phyloP scores from a whole-genome alignment of 2,888 invertebrate species.

The Odontomyia ornata region DNA sequence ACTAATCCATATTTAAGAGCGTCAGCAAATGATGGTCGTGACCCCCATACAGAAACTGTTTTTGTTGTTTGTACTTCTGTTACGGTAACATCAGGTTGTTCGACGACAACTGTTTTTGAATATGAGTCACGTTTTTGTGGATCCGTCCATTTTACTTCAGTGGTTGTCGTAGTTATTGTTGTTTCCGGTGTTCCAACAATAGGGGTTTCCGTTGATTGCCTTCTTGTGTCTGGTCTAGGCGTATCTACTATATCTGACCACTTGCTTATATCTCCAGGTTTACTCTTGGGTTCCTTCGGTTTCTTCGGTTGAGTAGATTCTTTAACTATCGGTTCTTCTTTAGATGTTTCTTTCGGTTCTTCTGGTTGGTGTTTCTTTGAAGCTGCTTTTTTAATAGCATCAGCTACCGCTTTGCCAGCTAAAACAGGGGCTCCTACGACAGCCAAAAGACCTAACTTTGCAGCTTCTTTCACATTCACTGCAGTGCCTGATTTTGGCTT shows the following conservation, averaged over 20 bases:
- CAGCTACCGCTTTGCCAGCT: slow-evolving; percentile 85
- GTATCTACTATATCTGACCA: too few species aligned
- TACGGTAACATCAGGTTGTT: not conserved
- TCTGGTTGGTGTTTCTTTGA: too few species aligned
- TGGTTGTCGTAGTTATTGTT: not conserved
- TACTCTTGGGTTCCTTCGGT: too few species aligned
- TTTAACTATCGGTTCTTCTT: too few species aligned
- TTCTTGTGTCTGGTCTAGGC: too few species aligned
- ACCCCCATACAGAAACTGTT: not conserved
- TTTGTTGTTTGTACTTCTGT: too few species aligned
- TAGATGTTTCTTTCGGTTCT: too few species aligned
- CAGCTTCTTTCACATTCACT: slow-evolving; percentile 74
- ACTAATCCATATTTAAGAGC: slow-evolving; percentile 74
- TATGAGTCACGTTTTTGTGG: not conserved
- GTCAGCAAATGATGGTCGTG: slow-evolving; percentile 69
- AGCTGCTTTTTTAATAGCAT: slow-evolving; percentile 74
- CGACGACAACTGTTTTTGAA: not conserved
- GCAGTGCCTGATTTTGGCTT: slow-evolving; percentile 71
- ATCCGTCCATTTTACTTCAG: not conserved
- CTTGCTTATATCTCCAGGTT: too few species aligned
- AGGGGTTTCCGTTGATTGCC: not conserved
- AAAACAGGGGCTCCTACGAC: slow-evolving; percentile 87
- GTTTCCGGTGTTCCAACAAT: not conserved
- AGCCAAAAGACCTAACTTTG: slow-evolving; percentile 86
- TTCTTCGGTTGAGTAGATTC: too few species aligned